Evolutionary conservation across 2,797 vertebrate species (phyloP).

Genomic region (Manis crassicaudata): DNA sequence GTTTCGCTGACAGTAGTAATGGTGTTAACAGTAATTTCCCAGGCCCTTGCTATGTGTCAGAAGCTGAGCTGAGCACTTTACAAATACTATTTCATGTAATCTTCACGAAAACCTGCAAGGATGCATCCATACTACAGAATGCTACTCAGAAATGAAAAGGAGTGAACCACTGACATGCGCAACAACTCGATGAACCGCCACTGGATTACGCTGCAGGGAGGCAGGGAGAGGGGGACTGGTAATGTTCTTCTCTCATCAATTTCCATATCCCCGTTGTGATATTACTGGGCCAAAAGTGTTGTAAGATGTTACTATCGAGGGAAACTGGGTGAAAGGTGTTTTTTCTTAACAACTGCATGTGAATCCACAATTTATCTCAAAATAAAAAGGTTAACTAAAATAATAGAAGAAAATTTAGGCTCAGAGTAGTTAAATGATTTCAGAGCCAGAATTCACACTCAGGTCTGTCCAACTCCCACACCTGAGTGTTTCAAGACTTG

Average conservation of each 20-base stretch:
- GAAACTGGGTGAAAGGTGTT: not conserved
- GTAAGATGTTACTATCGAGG: not conserved
- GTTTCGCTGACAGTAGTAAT: not conserved
- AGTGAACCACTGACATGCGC: not conserved
- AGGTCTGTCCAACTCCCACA: not conserved
- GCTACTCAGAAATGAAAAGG: not conserved
- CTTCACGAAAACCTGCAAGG: not conserved
- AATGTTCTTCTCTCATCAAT: not conserved
- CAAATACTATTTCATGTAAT: not conserved
- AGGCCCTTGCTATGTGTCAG: not conserved
- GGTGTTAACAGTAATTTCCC: not conserved
- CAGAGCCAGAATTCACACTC: not conserved
- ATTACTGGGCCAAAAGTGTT: not conserved
- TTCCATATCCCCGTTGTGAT: not conserved
- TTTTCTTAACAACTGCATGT: not conserved
- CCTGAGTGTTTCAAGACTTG: not conserved
- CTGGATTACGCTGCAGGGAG: not conserved
- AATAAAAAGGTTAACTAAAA: constrained; percentile 32
- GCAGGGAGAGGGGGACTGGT: too few relatives aligned
- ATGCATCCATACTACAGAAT: not conserved
- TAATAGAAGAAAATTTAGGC: not conserved
- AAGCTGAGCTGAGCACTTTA: not conserved
- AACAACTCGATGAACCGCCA: not conserved
- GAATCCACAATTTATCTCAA: not conserved
- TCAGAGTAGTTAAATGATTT: not conserved